A percentile compares a stretch with the other conserved stretches of the same genome.
Conservation (phyloP, 2,797 vertebrate species). For the Pseudochirops cupreus region DNA sequence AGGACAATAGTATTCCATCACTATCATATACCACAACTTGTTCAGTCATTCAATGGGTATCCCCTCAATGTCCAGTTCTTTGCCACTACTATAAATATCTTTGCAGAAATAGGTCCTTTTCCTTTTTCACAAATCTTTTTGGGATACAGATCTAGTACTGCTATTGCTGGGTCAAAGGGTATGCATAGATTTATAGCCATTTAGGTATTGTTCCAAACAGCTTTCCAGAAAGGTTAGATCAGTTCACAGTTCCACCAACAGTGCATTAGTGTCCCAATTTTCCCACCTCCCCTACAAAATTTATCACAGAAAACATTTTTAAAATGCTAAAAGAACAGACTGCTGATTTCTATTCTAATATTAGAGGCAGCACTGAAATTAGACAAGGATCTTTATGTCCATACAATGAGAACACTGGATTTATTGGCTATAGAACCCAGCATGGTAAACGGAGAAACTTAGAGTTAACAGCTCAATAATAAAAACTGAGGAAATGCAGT, state of each 20-base stretch:
- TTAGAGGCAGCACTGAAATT: constrained; percentile 91
- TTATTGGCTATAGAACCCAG: constrained; percentile 91
- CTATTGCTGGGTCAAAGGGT: background rate
- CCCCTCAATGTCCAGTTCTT: background rate
- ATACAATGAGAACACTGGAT: constrained; percentile 93
- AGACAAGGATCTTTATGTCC: constrained; percentile 93
- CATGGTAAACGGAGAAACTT: constrained; percentile 93
- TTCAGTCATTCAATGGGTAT: background rate
- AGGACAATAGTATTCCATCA: background rate
- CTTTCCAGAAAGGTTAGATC: background rate
- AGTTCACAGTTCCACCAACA: background rate
- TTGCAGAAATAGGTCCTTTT: background rate
- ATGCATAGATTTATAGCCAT: background rate
- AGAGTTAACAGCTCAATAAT: constrained; percentile 92
- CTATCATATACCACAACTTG: background rate
- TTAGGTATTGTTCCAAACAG: background rate
- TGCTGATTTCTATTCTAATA: constrained; percentile 92
- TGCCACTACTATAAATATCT: background rate
- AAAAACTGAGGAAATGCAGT: constrained; percentile 92
- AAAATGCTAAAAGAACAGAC: constrained; percentile 94
- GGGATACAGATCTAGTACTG: background rate
- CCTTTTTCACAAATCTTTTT: background rate
- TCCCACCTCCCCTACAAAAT: background rate
- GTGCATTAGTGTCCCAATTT: background rate
- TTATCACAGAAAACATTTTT: constrained; percentile 93